phyloP scores from a whole-genome alignment of 2,113 vertebrate genomes.

The Melanostigma gelatinosum region DNA sequence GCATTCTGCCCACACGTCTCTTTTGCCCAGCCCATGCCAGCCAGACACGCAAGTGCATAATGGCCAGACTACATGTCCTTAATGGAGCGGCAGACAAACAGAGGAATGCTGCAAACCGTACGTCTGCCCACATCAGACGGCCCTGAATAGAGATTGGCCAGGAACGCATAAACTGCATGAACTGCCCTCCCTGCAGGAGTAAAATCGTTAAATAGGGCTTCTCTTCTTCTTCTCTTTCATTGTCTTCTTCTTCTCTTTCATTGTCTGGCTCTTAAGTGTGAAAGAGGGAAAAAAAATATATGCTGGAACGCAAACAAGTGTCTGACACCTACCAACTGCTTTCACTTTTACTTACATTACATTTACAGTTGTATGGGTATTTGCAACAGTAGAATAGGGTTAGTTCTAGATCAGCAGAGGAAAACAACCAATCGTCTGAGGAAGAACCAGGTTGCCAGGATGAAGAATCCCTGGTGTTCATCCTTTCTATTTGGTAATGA shows the following conservation, averaged over 20 bases:
- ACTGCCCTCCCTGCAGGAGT: conserved; percentile 64
- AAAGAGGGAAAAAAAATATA: conserved; percentile 52
- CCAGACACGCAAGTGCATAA: conserved; percentile 67
- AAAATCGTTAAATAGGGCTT: conserved; percentile 67
- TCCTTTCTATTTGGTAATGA: background rate
- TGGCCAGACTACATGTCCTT: conserved; percentile 68
- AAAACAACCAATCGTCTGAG: background rate
- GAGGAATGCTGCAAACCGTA: conserved; percentile 69
- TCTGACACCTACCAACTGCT: conserved; percentile 42
- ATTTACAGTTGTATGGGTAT: conserved; percentile 22
- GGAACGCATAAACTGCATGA: conserved; percentile 76
- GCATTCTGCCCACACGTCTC: conserved; percentile 69
- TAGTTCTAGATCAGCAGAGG: background rate
- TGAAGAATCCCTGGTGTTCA: background rate
- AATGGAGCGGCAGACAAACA: conserved; percentile 69
- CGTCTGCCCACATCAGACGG: conserved; percentile 74
- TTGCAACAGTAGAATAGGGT: background rate
- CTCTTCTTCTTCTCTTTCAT: conserved; percentile 61
- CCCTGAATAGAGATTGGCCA: conserved; percentile 77
- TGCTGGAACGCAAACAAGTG: conserved; percentile 51
- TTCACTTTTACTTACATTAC: conserved; percentile 25
- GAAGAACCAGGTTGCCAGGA: background rate
- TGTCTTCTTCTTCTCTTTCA: conserved; percentile 58
- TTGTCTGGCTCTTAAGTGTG: conserved; percentile 58
- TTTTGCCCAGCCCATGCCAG: conserved; percentile 47